Conservation (phyloP, 2,888 invertebrate species). For the Pecten maximus region DNA sequence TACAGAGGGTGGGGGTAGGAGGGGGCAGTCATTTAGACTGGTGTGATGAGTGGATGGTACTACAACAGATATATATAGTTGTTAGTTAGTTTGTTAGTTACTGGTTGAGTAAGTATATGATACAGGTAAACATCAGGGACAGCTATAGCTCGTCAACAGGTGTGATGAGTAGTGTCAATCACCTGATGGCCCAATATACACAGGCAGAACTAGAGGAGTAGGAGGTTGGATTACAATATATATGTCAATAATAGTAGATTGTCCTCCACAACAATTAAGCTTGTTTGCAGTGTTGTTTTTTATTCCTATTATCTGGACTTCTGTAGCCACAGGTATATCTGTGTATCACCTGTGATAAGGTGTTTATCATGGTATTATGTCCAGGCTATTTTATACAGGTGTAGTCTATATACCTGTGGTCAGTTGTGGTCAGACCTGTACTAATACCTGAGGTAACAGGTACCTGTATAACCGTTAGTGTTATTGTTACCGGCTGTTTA, state of each 20-base stretch:
- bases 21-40: too few species aligned
- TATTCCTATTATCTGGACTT: not conserved
- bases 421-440: slow-evolving; percentile 1
- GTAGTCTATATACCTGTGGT: not conserved
- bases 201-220: not conserved
- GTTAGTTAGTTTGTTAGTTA: not conserved
- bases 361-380: not conserved
- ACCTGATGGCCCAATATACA: not conserved
- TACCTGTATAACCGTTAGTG: not conserved
- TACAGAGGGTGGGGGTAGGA: too few species aligned
- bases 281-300: not conserved
- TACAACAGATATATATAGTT: too few species aligned
- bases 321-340: not conserved
- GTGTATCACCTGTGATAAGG: not conserved
- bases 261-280: not conserved
- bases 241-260: not conserved
- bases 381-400: not conserved
- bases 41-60: too few species aligned
- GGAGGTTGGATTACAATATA: not conserved
- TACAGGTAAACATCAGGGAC: slow-evolving; percentile 16
- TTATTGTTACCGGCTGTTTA: not conserved
- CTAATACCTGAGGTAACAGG: not conserved
- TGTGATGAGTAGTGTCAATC: not conserved
- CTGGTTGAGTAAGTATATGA: slow-evolving; percentile 22
- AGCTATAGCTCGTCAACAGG: not conserved